Base-by-base conservation (phyloP, 1,140 invertebrate genomes). In the Eubasilissa regina region DNA sequence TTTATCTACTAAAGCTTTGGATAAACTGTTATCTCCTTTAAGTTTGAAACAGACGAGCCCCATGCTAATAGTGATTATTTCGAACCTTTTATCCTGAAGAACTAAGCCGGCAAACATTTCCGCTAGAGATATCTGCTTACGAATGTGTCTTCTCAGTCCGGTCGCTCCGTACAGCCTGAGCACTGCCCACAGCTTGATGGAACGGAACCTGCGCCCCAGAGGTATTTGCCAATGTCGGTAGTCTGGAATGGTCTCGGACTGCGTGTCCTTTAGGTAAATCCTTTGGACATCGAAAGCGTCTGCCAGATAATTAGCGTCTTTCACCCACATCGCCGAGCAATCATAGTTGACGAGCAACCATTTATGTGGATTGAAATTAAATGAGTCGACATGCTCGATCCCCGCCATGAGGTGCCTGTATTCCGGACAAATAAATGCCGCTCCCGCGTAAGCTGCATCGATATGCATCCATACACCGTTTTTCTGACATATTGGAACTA, bases 181-280 rank as follows among this genome's bases (percentile, higher is more conserved):
- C 0, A 99, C 98, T 85, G 99, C 99, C 98, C 98, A 99, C 4
- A 99, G 87, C 86, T 99, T 99, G 11, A 99, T 87, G 0, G 98
- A 93, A 75, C 98, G 92, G 87, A 99, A 99, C 83, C 98, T 91
- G 77, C 98, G 90, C 0, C 98, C 98, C 4, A 99, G 88, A 6
- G 97, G 97, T 81, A 99, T 99, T 90, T 99, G 97, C 97, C 98
- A 98, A 85, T 99, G 97, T 90, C 97, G 94, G 86, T 97, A 98
- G 86, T 98, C 97, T 0, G 97, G 97, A 0, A 95, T 96, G 0
- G 94, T 93, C 47, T 96, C 96, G 90, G 95, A 94, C 87, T 95
- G 95, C 79, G 96, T 95, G 85, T 98, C 95, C 86, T 97, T 96
- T 58, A 98, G 87, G 81, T 99, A 99, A 0, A 99, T 87, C 0